Base-by-base conservation (phyloP, 1,140 invertebrate species). In the Pteromalus puparum region DNA sequence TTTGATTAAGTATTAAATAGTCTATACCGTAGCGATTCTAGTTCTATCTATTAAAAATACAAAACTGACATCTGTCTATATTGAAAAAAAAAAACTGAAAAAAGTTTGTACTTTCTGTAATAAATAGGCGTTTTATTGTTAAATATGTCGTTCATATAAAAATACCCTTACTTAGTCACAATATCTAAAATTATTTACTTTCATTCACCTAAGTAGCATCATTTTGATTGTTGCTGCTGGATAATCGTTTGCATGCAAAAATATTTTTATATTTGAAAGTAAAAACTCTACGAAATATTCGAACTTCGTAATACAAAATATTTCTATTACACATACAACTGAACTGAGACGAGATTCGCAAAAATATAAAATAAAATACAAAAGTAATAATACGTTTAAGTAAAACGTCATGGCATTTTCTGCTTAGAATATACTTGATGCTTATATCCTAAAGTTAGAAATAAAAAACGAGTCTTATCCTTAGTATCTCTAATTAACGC, bases 1-100 rank as follows among this genome's bases (percentile, higher is more conserved):
- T 99, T 99, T 96, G 99, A 99, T 95, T 28, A 26, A 70, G 7
- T 28, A 30, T 15, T 28, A 28, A 70, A 61, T 61, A 21, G 53
- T 21, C 18, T 12, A 53, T 53, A 53, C 48, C 13, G 48, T 10
- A 53, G 12, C 13, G 48, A 53, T 53, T 18, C 13, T 53, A 21
- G 9, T 42, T 1, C 38, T 42, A 12, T 9, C 38, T 42, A 42
- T 9, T 21, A 21, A 53, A 13, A 53, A 53, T 53, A 21, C 3
- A 68, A 68, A 26, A 18, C 24, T 68, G 61, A 65, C 18, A 65
- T 65, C n/a, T 65, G 15, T 65, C 4, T 48, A 82, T 18, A 38
- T 42, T 30, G 21, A 83, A 77, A 38, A 77, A 76, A 76, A 38
- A 75, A 42, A 7, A 34, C 6, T 34, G 3, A 5, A 83, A 21